Evolutionary conservation across 2,888 invertebrate species (phyloP), one percentile per base, ranked within the genome.

Genomic region (Cerceris rybyensis): DNA sequence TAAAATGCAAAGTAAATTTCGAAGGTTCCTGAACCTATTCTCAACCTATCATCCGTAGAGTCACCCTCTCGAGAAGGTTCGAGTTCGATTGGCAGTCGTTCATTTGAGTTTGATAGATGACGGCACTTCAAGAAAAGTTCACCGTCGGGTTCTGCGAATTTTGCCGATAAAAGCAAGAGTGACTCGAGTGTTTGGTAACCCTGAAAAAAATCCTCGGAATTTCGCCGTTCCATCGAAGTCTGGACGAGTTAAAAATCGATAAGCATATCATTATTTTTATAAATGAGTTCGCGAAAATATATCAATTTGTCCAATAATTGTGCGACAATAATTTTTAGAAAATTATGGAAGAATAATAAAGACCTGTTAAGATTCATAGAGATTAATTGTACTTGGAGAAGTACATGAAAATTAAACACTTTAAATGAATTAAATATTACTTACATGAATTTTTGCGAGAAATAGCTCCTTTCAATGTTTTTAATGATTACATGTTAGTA

Each of bases 41-140:
- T 66, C 59, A 28, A 28, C 28, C 28, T 28, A 28, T 28, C 28
- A 2, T 28, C 28, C 28, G 4, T 28, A 42, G 75, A 78, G 69
- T 75, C 55, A 54, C 58, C 52, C 70, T 67, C 70, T 81, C 55
- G 67, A 59, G 64, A 59, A 67, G 68, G 54, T 82, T 75, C 28
- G 70, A 82, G 55, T 68, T 82, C 80, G 75, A 79, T 79, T 82
- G 82, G 75, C 73, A 82, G 63, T 66, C 65, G 68, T 61, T 81
- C 68, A 57, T 70, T 73, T 72, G 70, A 72, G 81, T 75, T 84
- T 78, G 84, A 83, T 83, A 71, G 78, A 83, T 83, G 83, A 54
- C 60, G 49, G 67, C 68, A 82, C 78, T 82, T 39, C 46, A 82
- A 63, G 68, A 50, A 63, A 73, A 81, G 69, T 82, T 82, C 49